Evolutionary conservation across 2,113 vertebrate species (phyloP).

Genomic region (Monopterus albus): DNA sequence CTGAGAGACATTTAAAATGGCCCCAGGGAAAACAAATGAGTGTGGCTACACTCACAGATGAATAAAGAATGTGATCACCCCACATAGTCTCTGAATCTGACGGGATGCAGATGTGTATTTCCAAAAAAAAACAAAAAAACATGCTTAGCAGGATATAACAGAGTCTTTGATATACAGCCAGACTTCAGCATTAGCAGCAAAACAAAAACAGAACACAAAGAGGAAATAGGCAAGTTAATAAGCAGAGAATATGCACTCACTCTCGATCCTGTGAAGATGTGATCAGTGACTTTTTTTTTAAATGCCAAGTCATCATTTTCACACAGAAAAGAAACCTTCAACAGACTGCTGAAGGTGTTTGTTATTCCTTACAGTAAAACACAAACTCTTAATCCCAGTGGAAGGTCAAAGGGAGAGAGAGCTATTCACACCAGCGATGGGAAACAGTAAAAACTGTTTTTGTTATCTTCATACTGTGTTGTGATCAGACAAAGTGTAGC

Average conservation of each 20-base stretch:
- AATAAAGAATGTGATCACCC: background rate
- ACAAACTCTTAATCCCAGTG: background rate
- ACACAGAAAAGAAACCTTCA: too few species aligned
- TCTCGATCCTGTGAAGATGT: too few species aligned
- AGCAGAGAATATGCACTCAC: background rate
- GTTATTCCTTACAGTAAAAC: constrained; percentile 8
- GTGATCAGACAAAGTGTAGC: too few species aligned
- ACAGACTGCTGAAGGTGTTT: background rate
- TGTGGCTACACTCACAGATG: background rate
- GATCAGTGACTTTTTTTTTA: too few species aligned
- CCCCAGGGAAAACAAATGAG: constrained; percentile 23
- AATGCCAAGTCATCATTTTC: too few species aligned
- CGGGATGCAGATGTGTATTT: too few species aligned
- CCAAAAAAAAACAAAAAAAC: too few species aligned
- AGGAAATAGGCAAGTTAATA: background rate
- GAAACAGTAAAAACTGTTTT: background rate
- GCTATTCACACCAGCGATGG: background rate
- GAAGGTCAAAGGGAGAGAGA: background rate
- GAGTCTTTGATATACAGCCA: background rate
- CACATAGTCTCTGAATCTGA: background rate
- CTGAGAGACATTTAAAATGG: constrained; percentile 23
- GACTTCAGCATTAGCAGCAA: background rate
- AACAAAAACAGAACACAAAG: background rate
- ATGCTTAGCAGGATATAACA: background rate
- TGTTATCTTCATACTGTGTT: too few species aligned